A percentile compares a stretch with the other conserved stretches of the same genome.
Evolutionary conservation across 2,888 invertebrate genomes (phyloP).

Genomic region (Drepanosiphum platanoidis): DNA sequence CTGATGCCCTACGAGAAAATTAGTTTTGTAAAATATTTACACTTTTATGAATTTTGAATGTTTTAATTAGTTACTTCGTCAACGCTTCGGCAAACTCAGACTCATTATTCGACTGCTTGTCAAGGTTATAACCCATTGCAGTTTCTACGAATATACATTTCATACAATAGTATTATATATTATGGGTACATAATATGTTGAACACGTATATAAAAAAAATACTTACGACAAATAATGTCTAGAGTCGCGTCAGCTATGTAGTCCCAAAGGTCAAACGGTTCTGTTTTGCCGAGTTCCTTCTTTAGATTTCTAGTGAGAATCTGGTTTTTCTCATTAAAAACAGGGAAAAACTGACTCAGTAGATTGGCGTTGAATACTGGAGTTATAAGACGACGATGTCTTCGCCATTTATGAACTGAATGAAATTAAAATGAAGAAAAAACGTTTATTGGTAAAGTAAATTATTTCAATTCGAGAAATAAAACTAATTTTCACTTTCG

Average conservation of each 20-base stretch:
- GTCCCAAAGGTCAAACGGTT: slow-evolving; percentile 63
- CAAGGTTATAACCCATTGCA: slow-evolving; percentile 63
- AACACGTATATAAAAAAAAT: not conserved
- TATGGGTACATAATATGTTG: not conserved
- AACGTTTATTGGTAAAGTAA: no score
- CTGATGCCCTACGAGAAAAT: slow-evolving; percentile 63
- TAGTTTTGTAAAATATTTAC: not conserved
- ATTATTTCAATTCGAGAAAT: no score
- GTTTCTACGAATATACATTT: slow-evolving; percentile 62
- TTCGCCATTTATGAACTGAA: slow-evolving; percentile 69
- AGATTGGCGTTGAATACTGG: slow-evolving; percentile 69
- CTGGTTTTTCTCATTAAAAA: slow-evolving; percentile 67
- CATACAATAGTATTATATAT: not conserved
- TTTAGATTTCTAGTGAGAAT: slow-evolving; percentile 67
- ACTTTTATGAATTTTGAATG: not conserved
- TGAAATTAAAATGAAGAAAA: no score
- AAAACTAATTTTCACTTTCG: no score
- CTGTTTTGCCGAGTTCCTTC: slow-evolving; percentile 64
- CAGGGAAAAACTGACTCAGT: slow-evolving; percentile 67
- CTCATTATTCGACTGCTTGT: slow-evolving; percentile 62
- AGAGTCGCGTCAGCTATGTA: slow-evolving; percentile 64
- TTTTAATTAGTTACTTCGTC: slow-evolving; percentile 61
- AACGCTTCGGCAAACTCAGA: slow-evolving; percentile 63
- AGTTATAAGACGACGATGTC: slow-evolving; percentile 69
- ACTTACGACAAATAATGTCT: slow-evolving; percentile 65